Evolutionary conservation across 2,797 vertebrate genomes (phyloP).

Genomic region (Chromobotia macracanthus): DNA sequence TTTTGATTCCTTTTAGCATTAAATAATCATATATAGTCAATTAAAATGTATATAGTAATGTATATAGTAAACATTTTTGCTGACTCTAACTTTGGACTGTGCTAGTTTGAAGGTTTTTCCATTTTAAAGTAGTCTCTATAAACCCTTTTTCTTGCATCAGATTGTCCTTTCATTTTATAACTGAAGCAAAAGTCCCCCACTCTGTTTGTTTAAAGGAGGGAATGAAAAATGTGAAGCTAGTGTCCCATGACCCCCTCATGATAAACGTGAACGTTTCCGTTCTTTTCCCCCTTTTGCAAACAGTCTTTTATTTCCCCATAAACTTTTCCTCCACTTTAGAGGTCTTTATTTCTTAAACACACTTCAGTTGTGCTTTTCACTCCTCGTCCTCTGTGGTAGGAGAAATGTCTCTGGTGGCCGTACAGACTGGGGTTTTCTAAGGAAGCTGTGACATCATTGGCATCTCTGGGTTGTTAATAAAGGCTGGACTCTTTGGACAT

Average conservation of each 20-base stretch:
- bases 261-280: slow-evolving; percentile 62
- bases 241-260: slow-evolving; percentile 51
- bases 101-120: neutral
- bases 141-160: neutral
- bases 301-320: slow-evolving; percentile 19
- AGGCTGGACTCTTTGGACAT: slow-evolving; percentile 23
- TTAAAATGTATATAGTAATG: no score
- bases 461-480: slow-evolving; percentile 46
- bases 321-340: neutral
- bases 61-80: neutral
- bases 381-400: slow-evolving; percentile 8
- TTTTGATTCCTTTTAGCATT: neutral
- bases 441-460: slow-evolving; percentile 52
- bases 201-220: slow-evolving; percentile 34
- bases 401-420: slow-evolving; percentile 22
- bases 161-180: slow-evolving; percentile 51
- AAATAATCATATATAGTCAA: slow-evolving; percentile 1
- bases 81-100: neutral
- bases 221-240: slow-evolving; percentile 39
- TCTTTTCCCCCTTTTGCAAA: slow-evolving; percentile 53
- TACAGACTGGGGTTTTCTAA: slow-evolving; percentile 31
- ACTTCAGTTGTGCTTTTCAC: slow-evolving; percentile 1
- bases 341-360: neutral
- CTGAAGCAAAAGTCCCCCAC: neutral
- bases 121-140: neutral